Base-by-base conservation (phyloP, 92 coral and sea anemone genomes). In the Pocillopora grandis region DNA sequence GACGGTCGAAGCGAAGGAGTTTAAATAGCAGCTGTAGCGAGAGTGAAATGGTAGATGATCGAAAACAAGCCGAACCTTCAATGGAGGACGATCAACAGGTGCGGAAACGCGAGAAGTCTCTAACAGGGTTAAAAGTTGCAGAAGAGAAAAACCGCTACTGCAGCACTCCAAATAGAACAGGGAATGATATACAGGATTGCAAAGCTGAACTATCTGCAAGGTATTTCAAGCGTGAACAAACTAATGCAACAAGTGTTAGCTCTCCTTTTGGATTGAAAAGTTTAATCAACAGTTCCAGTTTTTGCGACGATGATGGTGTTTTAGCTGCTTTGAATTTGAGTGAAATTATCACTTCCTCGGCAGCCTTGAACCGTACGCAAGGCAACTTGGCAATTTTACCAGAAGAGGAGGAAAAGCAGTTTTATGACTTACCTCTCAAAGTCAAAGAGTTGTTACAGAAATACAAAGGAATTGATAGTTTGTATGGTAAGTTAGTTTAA, bases 301-400 rank as follows among this genome's bases (percentile, higher is more conserved):
- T 94, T 77, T 86, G 80, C 79, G 83, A 75, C 19, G 98, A 96
- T 68, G 98, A 96, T 64, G 85, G 87, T 27, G 83, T 81, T 35
- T 80, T 96, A 72, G 98, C 96, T 18, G 93, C 90, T 23, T 79
- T 96, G 73, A 90, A 92, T 72, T 74, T 96, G 68, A 96, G 96
- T 58, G 93, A 84, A 33, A 69, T 91, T 1, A 78, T 93, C 58
- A 77, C 82, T 56, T 80, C 95, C 15, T 86, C 78, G 58, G 87
- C 88, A 56, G 42, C 62, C 36, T 64, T 75, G 52, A 60, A 58
- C 72, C 71, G 61, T 12, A 27, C 48, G 20, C 62, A 13, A 74
- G 80, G 68, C 11, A 73, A 42, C 55, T 57, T 19, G 69, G 63
- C 52, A 11, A 80, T 64, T 33, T 67, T 65, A 3, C 12, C 10